Percentiles rank a stretch among this genome's conserved stretches.
Evolutionary conservation across 2,888 invertebrate species (phyloP).

Genomic region (Thera obeliscata): DNA sequence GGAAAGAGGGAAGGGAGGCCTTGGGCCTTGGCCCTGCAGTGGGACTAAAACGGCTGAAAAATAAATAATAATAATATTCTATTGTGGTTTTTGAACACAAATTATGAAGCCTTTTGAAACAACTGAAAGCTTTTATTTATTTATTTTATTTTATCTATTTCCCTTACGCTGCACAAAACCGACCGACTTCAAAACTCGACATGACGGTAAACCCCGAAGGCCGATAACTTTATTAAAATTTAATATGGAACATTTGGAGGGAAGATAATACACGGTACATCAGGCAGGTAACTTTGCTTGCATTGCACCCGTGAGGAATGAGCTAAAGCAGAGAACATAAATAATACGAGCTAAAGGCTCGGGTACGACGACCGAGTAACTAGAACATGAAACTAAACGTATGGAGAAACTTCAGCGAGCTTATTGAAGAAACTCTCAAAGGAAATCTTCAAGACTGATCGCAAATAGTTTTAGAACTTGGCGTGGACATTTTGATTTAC

Average conservation of each 20-base stretch:
- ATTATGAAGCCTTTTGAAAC: not conserved
- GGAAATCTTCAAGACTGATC: not conserved
- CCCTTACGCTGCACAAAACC: conserved; percentile 9
- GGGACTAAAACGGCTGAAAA: too few species aligned
- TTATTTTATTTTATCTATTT: too few species aligned
- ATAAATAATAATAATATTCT: too few species aligned
- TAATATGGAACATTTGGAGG: conserved; percentile 24
- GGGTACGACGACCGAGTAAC: not conserved
- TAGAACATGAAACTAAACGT: not conserved
- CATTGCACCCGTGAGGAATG: conserved; percentile 28
- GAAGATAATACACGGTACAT: conserved; percentile 29
- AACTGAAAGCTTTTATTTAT: too few species aligned
- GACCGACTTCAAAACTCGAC: conserved; percentile 27
- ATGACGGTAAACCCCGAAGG: conserved; percentile 22
- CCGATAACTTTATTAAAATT: conserved; percentile 32
- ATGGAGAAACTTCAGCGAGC: not conserved
- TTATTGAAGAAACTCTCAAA: not conserved
- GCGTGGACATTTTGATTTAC: too few species aligned
- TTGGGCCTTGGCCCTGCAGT: too few species aligned
- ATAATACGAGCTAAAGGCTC: conserved; percentile 1
- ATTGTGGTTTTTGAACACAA: too few species aligned
- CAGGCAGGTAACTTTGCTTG: conserved; percentile 30
- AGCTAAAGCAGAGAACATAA: not conserved
- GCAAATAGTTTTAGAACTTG: not conserved
- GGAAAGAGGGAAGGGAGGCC: too few species aligned